Percentiles rank a stretch among this genome's conserved stretches.
phyloP scores from a whole-genome alignment of 2,113 vertebrate genomes.

The Psilopogon haemacephalus region DNA sequence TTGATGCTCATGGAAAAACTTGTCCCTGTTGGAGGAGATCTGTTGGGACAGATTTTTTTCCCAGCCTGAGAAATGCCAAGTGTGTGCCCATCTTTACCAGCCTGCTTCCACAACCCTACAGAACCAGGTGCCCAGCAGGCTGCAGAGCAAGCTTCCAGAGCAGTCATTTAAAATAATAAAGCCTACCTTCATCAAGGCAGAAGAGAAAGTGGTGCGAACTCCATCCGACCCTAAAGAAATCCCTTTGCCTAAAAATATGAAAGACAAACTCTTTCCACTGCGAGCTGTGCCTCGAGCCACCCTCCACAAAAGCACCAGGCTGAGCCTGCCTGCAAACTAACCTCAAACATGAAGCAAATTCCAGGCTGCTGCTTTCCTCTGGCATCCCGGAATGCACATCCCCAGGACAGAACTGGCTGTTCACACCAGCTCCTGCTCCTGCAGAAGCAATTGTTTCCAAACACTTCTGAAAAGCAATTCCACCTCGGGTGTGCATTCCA shows the following conservation, averaged over 20 bases:
- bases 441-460: constrained; percentile 51
- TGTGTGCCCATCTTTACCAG: not conserved
- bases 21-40: rapidly evolving
- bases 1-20: not conserved
- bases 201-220: not conserved
- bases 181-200: not conserved
- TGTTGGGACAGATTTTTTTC: not conserved
- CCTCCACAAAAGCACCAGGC: not conserved
- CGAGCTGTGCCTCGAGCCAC: constrained; percentile 27
- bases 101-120: not conserved
- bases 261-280: constrained; percentile 47
- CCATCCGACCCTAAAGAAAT: constrained; percentile 13
- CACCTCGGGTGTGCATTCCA: constrained; percentile 1
- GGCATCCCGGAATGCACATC: constrained; percentile 42
- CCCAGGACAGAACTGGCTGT: constrained; percentile 38
- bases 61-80: not conserved
- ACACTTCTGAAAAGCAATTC: constrained; percentile 16
- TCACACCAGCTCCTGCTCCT: constrained; percentile 27
- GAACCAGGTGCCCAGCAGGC: not conserved
- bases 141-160: not conserved
- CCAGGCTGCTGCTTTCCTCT: constrained; percentile 35
- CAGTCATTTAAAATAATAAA: not conserved
- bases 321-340: constrained; percentile 21
- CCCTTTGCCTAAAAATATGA: constrained; percentile 45
- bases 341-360: constrained; percentile 24